phyloP scores from a whole-genome alignment of 2,888 invertebrate genomes.

The Leucophora obtusa region DNA sequence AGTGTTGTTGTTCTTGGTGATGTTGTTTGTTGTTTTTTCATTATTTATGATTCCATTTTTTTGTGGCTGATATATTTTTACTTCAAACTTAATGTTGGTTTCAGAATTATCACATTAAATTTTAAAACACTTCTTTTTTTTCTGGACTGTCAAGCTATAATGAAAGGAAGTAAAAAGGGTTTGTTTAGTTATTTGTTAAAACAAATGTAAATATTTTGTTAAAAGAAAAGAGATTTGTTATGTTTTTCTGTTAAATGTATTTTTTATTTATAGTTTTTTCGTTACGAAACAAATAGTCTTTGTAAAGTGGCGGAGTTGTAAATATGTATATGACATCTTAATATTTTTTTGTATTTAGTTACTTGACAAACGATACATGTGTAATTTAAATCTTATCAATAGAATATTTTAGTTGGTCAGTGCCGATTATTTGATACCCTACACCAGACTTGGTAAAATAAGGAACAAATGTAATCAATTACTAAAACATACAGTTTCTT shows the following conservation, averaged over 20 bases:
- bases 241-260: conserved; percentile 32
- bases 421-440: too few species aligned
- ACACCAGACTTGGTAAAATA: too few species aligned
- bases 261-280: conserved; percentile 11
- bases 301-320: not conserved
- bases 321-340: too few species aligned
- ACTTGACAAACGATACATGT: too few species aligned
- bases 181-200: conserved; percentile 57
- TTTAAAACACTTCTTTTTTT: conserved; percentile 41
- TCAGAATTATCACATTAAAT: conserved; percentile 46
- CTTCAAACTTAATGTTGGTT: conserved; percentile 29
- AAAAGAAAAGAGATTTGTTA: conserved; percentile 36
- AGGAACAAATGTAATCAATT: too few species aligned
- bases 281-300: conserved; percentile 17
- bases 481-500: too few species aligned
- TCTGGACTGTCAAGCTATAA: conserved; percentile 38
- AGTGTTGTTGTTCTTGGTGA: conserved; percentile 12
- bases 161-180: conserved; percentile 31
- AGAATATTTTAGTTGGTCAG: too few species aligned
- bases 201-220: conserved; percentile 46
- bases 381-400: too few species aligned
- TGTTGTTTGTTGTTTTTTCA: conserved; percentile 39
- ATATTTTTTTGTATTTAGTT: not conserved
- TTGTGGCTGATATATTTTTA: conserved; percentile 44
- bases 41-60: conserved; percentile 61